Base-by-base conservation (phyloP, 2,113 vertebrate species). In the Amblyornis subalaris region DNA sequence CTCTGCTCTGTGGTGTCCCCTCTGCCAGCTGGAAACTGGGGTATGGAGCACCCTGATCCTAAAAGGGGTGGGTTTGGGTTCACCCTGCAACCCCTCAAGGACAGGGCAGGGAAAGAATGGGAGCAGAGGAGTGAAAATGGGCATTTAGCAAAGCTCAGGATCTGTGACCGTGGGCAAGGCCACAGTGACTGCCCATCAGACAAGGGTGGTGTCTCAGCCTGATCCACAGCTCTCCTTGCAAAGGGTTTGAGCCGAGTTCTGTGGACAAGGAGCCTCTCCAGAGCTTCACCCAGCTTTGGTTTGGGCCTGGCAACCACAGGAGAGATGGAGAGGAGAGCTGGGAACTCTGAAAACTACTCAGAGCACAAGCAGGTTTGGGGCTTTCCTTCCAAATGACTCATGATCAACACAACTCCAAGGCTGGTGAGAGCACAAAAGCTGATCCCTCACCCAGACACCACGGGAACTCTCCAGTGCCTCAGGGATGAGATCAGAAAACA, bases 121-220 rank as follows among this genome's bases (percentile, higher is more conserved):
- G 28, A 13, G 0, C 29, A 40, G 48, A 26, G 13, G 7, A 47
- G 42, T 42, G 44, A 79, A 47, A 89, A 61, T 2, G 4, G 21
- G 12, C 6, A 9, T 67, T 61, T 36, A 23, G 2, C 8, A 7
- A 66, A 58, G 50, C 72, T 58, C 8, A 12, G 57, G 18, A 1
- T 44, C 17, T n/a, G 16, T 33, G 69, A 18, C 5, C 40, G 8
- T 10, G 8, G 12, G 19, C 22, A 16, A 36, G 74, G 23, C 2
- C 10, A 5, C 50, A 48, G 40, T 0, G 1, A 14, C 0, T 12
- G 4, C 47, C 3, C 5, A n/a, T 11, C 31, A 38, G 62, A 36
- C 14, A 45, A 10, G 23, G 0, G 3, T 6, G 22, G 21, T 26
- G 22, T 15, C 25, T 51, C 47, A 6, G 12, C 4, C 20, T 2